phyloP scores from a whole-genome alignment of 2,888 invertebrate species.

The Thymelicus sylvestris region DNA sequence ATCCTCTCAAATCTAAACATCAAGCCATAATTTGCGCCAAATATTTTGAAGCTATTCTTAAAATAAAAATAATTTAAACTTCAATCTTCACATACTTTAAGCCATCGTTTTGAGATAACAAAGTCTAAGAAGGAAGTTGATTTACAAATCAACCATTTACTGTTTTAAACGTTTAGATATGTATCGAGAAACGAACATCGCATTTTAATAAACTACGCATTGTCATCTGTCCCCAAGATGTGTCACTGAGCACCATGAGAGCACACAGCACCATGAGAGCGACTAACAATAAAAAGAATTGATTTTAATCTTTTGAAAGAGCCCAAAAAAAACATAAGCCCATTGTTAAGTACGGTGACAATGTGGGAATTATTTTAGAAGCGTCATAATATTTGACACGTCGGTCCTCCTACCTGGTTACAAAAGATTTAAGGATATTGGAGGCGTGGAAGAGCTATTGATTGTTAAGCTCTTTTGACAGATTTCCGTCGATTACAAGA shows the following conservation, averaged over 20 bases:
- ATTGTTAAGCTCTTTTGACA: constrained; percentile 30
- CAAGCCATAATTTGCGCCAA: too few species aligned
- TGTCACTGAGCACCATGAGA: constrained; percentile 35
- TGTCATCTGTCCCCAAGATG: constrained; percentile 28
- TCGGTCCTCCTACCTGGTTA: constrained; percentile 29
- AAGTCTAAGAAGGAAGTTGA: neutral
- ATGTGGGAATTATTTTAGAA: constrained; percentile 49
- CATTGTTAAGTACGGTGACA: constrained; percentile 50
- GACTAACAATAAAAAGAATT: constrained; percentile 24
- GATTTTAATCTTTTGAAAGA: constrained; percentile 45
- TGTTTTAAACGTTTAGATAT: constrained; percentile 15
- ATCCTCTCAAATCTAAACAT: too few species aligned
- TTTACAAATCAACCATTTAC: constrained; percentile 2
- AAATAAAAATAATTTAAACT: too few species aligned
- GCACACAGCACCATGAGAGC: constrained; percentile 27
- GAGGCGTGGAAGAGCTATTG: constrained; percentile 26
- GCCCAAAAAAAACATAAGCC: constrained; percentile 53
- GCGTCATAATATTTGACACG: constrained; percentile 61
- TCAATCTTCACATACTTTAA: neutral
- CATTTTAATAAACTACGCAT: constrained; percentile 29
- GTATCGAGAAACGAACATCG: constrained; percentile 14
- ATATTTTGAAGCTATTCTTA: too few species aligned
- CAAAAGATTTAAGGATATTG: constrained; percentile 16
- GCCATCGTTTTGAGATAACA: neutral
- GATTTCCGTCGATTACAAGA: constrained; percentile 27